phyloP scores from a whole-genome alignment of 92 coral and sea anemone species.

The Paramuricea clavata region DNA sequence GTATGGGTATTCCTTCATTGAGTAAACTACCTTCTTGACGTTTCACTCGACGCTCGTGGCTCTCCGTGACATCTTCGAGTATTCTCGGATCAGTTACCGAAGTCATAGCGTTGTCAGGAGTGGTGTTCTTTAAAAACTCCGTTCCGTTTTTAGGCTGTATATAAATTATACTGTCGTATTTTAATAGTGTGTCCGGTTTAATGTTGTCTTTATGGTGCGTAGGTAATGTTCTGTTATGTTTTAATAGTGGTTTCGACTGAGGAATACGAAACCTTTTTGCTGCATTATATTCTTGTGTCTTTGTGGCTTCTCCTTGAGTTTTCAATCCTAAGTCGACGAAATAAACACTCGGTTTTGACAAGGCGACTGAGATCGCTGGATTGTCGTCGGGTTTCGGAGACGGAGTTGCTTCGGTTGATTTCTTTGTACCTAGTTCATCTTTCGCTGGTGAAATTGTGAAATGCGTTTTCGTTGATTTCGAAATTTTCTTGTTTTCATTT shows the following conservation, averaged over 20 bases:
- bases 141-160: neutral
- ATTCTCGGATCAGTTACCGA: neutral
- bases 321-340: neutral
- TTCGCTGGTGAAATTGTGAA: slow-evolving; percentile 7
- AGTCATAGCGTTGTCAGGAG: neutral
- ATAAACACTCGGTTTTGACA: slow-evolving; percentile 23
- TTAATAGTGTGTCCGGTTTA: neutral
- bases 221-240: neutral
- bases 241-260: neutral
- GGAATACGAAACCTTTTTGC: slow-evolving; percentile 22
- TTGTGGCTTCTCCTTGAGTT: neutral
- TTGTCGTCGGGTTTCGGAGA: neutral
- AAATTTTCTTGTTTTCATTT: neutral
- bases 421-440: slow-evolving; percentile 21
- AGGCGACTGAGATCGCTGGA: slow-evolving; percentile 6
- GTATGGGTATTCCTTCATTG: neutral
- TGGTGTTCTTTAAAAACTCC: neutral
- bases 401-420: slow-evolving; percentile 17
- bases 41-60: slow-evolving; percentile 7
- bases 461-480: neutral
- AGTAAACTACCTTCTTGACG: slow-evolving; percentile 12
- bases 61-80: neutral
- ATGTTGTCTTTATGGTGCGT: neutral
- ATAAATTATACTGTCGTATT: neutral
- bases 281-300: neutral